Percentiles rank a stretch among this genome's conserved stretches.
Conservation (phyloP, 2,888 invertebrate species). For the Pollenia griseotomentosa region DNA sequence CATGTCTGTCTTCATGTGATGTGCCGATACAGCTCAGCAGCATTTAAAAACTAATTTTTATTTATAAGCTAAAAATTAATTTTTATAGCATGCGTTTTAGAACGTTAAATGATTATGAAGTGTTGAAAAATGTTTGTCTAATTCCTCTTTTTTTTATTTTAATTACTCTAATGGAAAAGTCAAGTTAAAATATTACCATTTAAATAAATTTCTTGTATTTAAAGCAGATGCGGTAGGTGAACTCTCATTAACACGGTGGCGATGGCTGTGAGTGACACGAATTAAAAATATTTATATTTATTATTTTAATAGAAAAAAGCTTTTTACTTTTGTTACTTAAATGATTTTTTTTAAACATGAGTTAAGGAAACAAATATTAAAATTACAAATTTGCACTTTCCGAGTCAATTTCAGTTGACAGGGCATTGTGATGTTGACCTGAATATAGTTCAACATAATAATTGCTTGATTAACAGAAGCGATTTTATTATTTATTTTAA, state of each 20-base stretch:
- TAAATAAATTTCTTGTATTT: slow-evolving; percentile 33
- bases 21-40: slow-evolving; percentile 31
- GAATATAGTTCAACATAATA: too few relatives aligned
- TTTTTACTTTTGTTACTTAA: too few relatives aligned
- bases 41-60: slow-evolving; percentile 55
- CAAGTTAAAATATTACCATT: slow-evolving; percentile 35
- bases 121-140: slow-evolving; percentile 57
- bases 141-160: slow-evolving; percentile 32
- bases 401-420: too few relatives aligned
- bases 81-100: slow-evolving; percentile 9
- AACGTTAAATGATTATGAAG: slow-evolving; percentile 52
- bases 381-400: too few relatives aligned
- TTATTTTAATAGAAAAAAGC: background rate
- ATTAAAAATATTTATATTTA: background rate
- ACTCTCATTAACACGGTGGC: background rate
- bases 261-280: background rate
- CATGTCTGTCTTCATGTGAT: background rate
- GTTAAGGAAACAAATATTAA: too few relatives aligned
- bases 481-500: too few relatives aligned
- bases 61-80: slow-evolving; percentile 10
- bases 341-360: too few relatives aligned
- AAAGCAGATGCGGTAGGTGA: slow-evolving; percentile 13
- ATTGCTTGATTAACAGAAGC: too few relatives aligned
- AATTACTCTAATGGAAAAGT: slow-evolving; percentile 52
- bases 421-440: too few relatives aligned